Conservation (phyloP, 2,797 vertebrate species). For the Vipera latastei region DNA sequence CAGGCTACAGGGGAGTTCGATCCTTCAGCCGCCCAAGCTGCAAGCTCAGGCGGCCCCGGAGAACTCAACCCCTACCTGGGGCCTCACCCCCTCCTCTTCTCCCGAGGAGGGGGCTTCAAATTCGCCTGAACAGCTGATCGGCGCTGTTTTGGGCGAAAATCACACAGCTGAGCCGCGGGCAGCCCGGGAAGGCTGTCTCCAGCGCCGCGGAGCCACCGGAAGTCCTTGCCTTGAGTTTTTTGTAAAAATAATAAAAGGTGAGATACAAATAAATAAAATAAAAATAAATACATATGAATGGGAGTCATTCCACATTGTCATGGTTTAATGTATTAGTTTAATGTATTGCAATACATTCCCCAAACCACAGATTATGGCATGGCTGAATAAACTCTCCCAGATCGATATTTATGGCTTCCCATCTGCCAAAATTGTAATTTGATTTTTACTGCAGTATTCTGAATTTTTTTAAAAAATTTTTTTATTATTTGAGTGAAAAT, state of each 20-base stretch:
- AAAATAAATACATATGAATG: background rate
- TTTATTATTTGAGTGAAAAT: background rate
- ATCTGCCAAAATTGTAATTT: background rate
- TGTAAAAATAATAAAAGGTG: background rate
- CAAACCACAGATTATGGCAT: background rate
- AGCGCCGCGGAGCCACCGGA: too few relatives aligned
- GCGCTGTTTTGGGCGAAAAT: too few relatives aligned
- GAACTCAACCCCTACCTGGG: too few relatives aligned
- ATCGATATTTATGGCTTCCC: background rate
- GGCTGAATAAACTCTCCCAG: background rate
- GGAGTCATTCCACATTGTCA: background rate
- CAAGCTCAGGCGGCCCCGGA: too few relatives aligned
- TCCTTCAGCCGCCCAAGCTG: too few relatives aligned
- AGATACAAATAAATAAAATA: background rate
- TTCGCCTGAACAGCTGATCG: too few relatives aligned
- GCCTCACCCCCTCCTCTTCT: too few relatives aligned
- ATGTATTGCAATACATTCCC: background rate
- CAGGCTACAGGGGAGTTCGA: too few relatives aligned
- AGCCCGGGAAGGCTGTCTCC: too few relatives aligned
- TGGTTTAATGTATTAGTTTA: background rate
- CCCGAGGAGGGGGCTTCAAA: too few relatives aligned
- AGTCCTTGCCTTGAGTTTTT: too few relatives aligned
- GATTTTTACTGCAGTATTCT: background rate
- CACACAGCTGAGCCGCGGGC: too few relatives aligned
- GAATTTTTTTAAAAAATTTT: background rate